A percentile compares a stretch with the other conserved stretches of the same genome.
These are phyloP conservation scores for Calonectris borealis DNA, from an alignment of 2,113 vertebrate species.

Conservation along the genomic window DNA sequence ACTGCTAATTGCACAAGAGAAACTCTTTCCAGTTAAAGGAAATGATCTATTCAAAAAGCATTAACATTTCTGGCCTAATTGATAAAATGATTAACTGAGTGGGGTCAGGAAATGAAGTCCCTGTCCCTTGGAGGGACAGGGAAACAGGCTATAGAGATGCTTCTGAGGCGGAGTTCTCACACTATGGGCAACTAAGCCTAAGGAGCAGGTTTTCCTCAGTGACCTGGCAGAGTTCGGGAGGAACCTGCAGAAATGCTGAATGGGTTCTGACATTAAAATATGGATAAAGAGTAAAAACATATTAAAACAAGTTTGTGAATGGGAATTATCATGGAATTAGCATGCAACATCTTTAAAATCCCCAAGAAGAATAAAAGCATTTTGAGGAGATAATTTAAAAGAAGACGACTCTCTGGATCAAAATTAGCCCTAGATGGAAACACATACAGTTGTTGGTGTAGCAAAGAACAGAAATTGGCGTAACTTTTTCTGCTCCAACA, in stretches of 20 bases:
- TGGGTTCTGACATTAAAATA: constrained; percentile 3
- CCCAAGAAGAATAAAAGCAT: background rate
- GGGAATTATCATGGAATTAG: background rate
- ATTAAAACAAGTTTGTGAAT: background rate
- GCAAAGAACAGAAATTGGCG: constrained; percentile 33
- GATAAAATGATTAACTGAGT: constrained; percentile 38
- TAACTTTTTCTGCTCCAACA: constrained; percentile 44
- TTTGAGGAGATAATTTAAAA: background rate
- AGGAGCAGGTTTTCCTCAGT: constrained; percentile 51
- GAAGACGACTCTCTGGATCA: background rate
- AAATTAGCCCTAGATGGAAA: constrained; percentile 23
- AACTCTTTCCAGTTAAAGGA: constrained; percentile 51
- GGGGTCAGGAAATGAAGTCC: constrained; percentile 43
- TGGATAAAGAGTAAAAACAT: background rate
- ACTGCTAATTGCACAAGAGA: constrained; percentile 52
- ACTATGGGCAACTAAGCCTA: constrained; percentile 35
- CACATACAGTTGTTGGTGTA: constrained; percentile 2
- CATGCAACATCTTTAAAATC: background rate
- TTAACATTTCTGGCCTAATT: constrained; percentile 29
- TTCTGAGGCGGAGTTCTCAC: constrained; percentile 30
- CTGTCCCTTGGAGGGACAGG: background rate
- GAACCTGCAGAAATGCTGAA: constrained; percentile 3
- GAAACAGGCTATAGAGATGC: background rate
- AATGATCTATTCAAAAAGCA: constrained; percentile 53
- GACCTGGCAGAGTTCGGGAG: background rate